Evolutionary conservation across 1,140 invertebrate genomes (phyloP), one percentile per base, ranked within the genome.

Genomic region (Fopius arisanus): DNA sequence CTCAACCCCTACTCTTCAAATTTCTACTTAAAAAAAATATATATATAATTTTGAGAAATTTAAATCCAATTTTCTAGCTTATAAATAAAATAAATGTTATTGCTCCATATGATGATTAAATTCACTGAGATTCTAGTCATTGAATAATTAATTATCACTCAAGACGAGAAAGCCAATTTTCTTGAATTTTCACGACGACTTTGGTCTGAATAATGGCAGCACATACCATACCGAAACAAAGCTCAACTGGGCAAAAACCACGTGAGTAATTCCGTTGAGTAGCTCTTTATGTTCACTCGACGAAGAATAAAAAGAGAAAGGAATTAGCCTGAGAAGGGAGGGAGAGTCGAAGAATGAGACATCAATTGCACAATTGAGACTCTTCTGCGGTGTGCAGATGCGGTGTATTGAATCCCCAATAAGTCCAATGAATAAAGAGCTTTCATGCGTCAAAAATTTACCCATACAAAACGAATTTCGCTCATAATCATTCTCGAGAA

Each of bases 291-390:
- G 10, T 19, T 23, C 54, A 26, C 19, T 26, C 23, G 14, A 33
- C n/a, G 16, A 33, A 65, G 29, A 51, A 23, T 62, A 62, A 65
- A 65, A 65, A 31, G 29, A 65, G n/a, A 65, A 65, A 31, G 62
- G 29, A 65, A 69, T 69, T 69, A 54, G 48, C n/a, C 19, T 16
- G 28, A 65, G 19, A 16, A 37, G 33, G 29, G 28, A 59, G 29
- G 33, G 54, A 9, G 33, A 21, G 23, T 62, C 14, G 40, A 16
- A 70, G 69, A 70, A 70, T 70, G 54, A 37, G 69, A 59, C 54
- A 63, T 70, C 66, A 73, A 73, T 73, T 68, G 66, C 67, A 51
- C 72, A 73, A 73, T 73, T 73, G 72, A 73, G 48, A 40, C 66
- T 73, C 26, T 66, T 73, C 59, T 73, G 72, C 43, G 72, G 65